Conservation (phyloP, 2,113 vertebrate species). For the Mesitornis unicolor region DNA sequence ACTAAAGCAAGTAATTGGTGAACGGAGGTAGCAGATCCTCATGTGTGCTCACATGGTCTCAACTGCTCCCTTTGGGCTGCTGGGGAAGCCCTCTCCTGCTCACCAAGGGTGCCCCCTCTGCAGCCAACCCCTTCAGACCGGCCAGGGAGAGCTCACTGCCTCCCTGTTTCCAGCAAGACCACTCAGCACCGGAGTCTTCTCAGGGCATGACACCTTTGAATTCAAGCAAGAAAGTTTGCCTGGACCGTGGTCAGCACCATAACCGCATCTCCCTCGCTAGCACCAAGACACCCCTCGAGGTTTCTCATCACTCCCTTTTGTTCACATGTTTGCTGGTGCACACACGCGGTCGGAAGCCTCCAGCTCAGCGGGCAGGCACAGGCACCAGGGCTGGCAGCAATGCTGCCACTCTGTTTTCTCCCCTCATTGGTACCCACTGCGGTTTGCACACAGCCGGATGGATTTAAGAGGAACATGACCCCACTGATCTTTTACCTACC, state of each 20-base stretch:
- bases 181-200: background rate
- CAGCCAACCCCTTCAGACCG: background rate
- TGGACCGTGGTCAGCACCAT: accelerated
- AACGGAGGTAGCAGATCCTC: background rate
- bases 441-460: background rate
- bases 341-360: background rate
- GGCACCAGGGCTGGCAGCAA: background rate
- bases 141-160: background rate
- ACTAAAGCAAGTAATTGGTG: constrained; percentile 20
- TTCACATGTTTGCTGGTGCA: background rate
- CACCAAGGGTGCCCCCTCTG: background rate
- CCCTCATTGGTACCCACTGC: background rate
- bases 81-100: background rate
- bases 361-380: accelerated
- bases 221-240: background rate
- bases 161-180: background rate
- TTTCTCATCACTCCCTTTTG: background rate
- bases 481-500: background rate
- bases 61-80: background rate
- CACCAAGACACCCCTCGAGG: background rate
- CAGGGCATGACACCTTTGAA: background rate
- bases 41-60: background rate
- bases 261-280: background rate
- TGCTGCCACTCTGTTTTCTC: background rate
- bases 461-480: background rate